Evolutionary conservation across 1,140 invertebrate genomes (phyloP), one percentile per base, ranked within the genome.

Genomic region (Drosophila mauritiana): DNA sequence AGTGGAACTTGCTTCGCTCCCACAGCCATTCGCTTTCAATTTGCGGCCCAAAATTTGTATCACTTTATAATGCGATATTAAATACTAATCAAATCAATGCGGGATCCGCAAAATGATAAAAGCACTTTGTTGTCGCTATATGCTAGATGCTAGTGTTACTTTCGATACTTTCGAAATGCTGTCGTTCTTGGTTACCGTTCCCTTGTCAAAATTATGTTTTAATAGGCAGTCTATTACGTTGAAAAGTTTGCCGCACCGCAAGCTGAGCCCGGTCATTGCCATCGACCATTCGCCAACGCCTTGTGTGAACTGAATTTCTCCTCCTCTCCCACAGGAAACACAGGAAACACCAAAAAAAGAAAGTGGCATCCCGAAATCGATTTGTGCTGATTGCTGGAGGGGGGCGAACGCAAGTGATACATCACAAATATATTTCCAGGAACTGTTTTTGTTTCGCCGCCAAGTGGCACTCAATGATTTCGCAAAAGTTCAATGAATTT

Each of bases 61-160:
- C 15, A 54, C 46, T 49, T 67, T 74, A 59, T 67, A 75, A 75
- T 52, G 40, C 43, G 54, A 76, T 67, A 75, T 67, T 59, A 67
- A 76, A 76, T 59, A 75, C 72, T 67, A 67, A 75, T 76, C 73
- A 48, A 76, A 74, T 65, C 7, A 31, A 25, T 11, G 39, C 22
- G 36, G 56, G 2, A 25, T 57, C 37, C 45, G 6, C 46, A 63
- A 39, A 63, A 43, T 73, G 57, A 73, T 52, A 64, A 73, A 73
- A 74, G 53, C 59, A 48, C 73, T 74, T 65, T 52, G 40, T 27
- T 27, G 45, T 20, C 22, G 31, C 20, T 17, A 54, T 20, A 46
- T 20, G 20, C 25, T 27, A 5, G 25, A 22, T 27, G 7, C 39
- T 42, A 39, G 37, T 39, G 37, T 13, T 48, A 25, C 22, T 12